phyloP scores from a whole-genome alignment of 2,797 vertebrate genomes.

The Acanthornis magna region DNA sequence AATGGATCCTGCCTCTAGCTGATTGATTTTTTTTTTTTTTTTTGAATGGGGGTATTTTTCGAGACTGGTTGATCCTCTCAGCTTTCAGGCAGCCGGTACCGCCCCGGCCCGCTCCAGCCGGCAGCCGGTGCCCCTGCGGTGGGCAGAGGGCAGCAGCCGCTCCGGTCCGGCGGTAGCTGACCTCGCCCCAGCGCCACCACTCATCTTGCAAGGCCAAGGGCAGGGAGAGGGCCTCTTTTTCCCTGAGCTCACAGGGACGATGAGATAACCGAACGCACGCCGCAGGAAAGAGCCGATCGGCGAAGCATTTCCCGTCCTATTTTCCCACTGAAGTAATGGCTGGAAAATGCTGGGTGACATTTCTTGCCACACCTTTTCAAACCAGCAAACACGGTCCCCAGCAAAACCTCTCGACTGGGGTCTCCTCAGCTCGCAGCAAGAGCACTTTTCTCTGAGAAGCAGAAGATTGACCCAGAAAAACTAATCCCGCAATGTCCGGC shows the following conservation, averaged over 20 bases:
- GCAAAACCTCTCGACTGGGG: neutral
- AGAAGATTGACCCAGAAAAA: neutral
- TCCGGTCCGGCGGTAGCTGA: neutral
- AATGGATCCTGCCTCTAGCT: neutral
- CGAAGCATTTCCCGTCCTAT: neutral
- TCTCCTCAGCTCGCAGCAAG: neutral
- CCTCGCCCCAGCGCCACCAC: neutral
- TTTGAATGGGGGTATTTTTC: neutral
- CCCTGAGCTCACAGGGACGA: neutral
- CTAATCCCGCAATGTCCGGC: neutral
- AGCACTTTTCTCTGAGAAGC: neutral
- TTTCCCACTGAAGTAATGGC: neutral
- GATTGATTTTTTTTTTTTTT: fast-evolving
- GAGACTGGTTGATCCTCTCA: neutral
- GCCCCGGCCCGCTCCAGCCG: neutral
- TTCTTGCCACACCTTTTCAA: neutral
- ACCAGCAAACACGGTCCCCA: neutral
- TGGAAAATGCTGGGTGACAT: neutral
- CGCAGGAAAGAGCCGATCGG: neutral
- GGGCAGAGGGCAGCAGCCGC: neutral
- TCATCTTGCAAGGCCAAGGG: neutral
- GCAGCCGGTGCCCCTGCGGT: too few species aligned
- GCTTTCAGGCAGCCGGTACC: neutral
- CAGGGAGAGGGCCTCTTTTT: neutral
- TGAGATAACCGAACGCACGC: fast-evolving